Conservation (phyloP, 2,888 invertebrate species). For the Zaprionus obscuricornis region DNA sequence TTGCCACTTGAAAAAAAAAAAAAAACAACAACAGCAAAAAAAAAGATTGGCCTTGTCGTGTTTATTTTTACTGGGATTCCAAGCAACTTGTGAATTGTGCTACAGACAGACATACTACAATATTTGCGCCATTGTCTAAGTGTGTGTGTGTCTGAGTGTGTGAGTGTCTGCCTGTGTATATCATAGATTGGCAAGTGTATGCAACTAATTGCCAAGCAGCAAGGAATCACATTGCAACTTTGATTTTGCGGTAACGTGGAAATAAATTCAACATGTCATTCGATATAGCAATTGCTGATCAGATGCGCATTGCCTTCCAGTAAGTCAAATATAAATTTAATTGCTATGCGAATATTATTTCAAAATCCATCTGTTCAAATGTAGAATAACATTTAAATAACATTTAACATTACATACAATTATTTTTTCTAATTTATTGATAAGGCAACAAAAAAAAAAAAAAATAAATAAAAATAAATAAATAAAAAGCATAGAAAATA, state of each 20-base stretch:
- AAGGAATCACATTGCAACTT: constrained; percentile 40
- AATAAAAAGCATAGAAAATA: too few species aligned
- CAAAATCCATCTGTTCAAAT: too few species aligned
- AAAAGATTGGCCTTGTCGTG: constrained; percentile 29
- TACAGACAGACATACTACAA: too few species aligned
- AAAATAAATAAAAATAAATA: too few species aligned
- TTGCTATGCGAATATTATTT: too few species aligned
- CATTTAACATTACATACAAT: too few species aligned
- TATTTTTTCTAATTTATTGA: too few species aligned
- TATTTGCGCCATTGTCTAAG: too few species aligned
- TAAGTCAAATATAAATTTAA: constrained; percentile 51
- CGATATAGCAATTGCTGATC: constrained; percentile 81
- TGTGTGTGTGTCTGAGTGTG: background rate
- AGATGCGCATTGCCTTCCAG: constrained; percentile 81
- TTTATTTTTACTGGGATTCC: constrained; percentile 51
- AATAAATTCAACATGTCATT: constrained; percentile 73
- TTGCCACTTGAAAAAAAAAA: constrained; percentile 28
- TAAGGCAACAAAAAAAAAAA: too few species aligned
- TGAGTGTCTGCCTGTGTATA: background rate
- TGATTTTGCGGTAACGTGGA: constrained; percentile 16
- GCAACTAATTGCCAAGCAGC: constrained; percentile 19
- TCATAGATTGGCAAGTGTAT: constrained; percentile 2
- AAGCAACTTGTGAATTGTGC: constrained; percentile 38
- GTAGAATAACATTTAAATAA: too few species aligned
- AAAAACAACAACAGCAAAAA: too few species aligned